Conservation (phyloP, 1,140 invertebrate species). For the Philopotamus ludificatus region DNA sequence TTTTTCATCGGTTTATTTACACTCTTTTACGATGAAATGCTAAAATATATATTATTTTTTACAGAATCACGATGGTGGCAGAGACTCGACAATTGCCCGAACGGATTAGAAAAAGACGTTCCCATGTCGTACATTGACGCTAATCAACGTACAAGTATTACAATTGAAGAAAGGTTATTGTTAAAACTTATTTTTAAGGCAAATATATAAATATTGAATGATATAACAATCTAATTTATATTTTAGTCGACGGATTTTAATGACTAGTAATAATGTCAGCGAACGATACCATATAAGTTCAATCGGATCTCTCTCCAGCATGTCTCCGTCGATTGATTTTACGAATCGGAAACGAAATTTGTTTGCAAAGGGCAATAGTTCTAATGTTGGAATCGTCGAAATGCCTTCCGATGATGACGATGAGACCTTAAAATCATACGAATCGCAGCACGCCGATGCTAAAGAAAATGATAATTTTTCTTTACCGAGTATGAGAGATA, state of each 20-base stretch:
- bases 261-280: constrained; percentile 14
- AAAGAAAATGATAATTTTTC: too few relatives aligned
- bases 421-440: too few relatives aligned
- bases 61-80: constrained; percentile 36
- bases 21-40: not conserved
- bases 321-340: constrained; percentile 9
- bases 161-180: constrained; percentile 32
- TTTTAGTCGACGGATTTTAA: constrained; percentile 15
- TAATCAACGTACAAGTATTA: constrained; percentile 15
- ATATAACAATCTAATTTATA: not conserved
- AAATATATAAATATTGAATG: constrained; percentile 11
- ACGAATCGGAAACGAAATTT: not conserved
- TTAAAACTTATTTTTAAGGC: not conserved
- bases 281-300: constrained; percentile 14
- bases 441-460: too few relatives aligned
- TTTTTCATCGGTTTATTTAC: not conserved
- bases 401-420: too few relatives aligned
- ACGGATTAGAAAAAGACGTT: too few relatives aligned
- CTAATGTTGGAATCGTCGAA: too few relatives aligned
- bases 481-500: too few relatives aligned
- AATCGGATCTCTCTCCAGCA: constrained; percentile 17
- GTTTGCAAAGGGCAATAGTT: too few relatives aligned
- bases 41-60: constrained; percentile 8
- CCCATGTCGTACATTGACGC: too few relatives aligned
- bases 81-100: constrained; percentile 18